Evolutionary conservation across 2,888 invertebrate genomes (phyloP).

Genomic region (Sympetrum striolatum): DNA sequence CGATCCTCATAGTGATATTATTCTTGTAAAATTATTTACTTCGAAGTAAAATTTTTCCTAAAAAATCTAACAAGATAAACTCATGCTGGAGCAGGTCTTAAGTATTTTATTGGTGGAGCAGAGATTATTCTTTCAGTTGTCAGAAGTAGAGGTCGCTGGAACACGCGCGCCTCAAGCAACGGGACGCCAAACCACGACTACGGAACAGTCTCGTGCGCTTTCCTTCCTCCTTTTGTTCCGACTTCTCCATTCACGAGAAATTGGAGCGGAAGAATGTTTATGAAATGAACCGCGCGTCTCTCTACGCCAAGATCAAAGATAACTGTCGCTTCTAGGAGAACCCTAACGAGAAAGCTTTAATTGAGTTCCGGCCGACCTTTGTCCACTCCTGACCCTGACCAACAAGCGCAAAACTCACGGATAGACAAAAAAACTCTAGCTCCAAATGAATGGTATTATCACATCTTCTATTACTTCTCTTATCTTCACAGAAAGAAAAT

Average conservation of each 20-base stretch:
- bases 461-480: too few relatives aligned
- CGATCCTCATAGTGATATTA: too few relatives aligned
- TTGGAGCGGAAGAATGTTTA: background rate
- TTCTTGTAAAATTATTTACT: too few relatives aligned
- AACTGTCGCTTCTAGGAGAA: background rate
- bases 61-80: too few relatives aligned
- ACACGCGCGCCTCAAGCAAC: background rate
- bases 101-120: too few relatives aligned
- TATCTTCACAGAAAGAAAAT: too few relatives aligned
- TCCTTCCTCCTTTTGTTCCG: background rate
- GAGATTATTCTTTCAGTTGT: too few relatives aligned
- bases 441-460: too few relatives aligned
- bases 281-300: background rate
- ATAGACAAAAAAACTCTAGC: too few relatives aligned
- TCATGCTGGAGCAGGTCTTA: too few relatives aligned
- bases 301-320: background rate
- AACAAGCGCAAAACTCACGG: background rate
- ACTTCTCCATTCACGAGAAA: background rate
- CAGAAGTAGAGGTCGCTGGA: too few relatives aligned
- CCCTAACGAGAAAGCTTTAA: background rate
- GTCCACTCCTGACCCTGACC: background rate
- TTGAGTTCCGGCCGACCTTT: constrained; percentile 1
- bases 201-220: background rate
- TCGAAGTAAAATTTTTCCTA: too few relatives aligned
- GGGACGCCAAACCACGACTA: background rate